These are phyloP conservation scores for Anoplopoma fimbria DNA, from an alignment of 2,113 vertebrate species.

Conservation along the genomic window DNA sequence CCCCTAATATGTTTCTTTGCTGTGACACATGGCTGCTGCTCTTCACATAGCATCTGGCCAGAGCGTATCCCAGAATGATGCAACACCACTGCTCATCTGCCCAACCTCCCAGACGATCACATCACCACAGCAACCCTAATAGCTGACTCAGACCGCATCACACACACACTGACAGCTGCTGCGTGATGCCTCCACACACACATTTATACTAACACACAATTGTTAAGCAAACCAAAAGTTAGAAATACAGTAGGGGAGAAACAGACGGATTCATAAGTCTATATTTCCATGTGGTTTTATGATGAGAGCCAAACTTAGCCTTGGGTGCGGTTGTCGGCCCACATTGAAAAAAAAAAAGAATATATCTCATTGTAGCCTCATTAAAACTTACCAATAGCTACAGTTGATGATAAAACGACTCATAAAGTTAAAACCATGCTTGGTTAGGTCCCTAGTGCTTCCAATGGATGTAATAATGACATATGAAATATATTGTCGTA, in stretches of 20 bases:
- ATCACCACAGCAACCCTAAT: slow-evolving; percentile 2
- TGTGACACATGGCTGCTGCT: slow-evolving; percentile 34
- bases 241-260: neutral
- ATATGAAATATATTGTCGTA: neutral
- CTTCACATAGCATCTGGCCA: slow-evolving; percentile 60
- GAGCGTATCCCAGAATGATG: slow-evolving; percentile 59
- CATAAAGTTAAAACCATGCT: neutral
- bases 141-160: slow-evolving; percentile 57
- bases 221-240: neutral
- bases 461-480: neutral
- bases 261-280: slow-evolving; percentile 31
- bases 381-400: slow-evolving; percentile 1
- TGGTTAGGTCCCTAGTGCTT: neutral
- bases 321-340: slow-evolving; percentile 45
- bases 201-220: slow-evolving; percentile 39
- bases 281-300: slow-evolving; percentile 54
- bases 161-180: slow-evolving; percentile 30
- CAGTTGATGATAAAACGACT: neutral
- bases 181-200: slow-evolving; percentile 5
- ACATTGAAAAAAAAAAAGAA: slow-evolving; percentile 31
- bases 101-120: slow-evolving; percentile 21
- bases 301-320: slow-evolving; percentile 57
- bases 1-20: slow-evolving; percentile 23
- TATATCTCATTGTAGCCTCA: slow-evolving; percentile 10
- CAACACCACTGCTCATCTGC: slow-evolving; percentile 66